Evolutionary conservation across 2,113 vertebrate species (phyloP).

Genomic region (Pseudois nayaur): DNA sequence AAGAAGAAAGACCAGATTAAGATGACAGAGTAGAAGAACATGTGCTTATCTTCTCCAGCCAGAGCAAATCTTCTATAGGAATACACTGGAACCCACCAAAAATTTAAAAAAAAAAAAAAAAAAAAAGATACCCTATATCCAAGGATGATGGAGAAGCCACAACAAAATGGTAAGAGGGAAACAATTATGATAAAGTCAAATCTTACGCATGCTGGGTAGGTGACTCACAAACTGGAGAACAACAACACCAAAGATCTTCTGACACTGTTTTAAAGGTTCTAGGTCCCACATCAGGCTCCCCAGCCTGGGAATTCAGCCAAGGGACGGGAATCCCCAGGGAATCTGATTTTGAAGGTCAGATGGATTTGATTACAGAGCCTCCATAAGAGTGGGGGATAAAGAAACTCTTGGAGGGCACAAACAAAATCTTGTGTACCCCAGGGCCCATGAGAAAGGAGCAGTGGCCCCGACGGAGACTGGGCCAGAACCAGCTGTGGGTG

Average conservation of each 20-base stretch:
- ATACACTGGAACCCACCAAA: no score
- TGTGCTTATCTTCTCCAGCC: neutral
- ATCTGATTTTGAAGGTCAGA: neutral
- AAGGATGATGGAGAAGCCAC: neutral
- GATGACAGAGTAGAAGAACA: neutral
- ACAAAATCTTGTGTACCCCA: neutral
- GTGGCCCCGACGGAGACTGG: fast-evolving
- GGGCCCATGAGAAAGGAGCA: neutral
- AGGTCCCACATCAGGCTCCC: neutral
- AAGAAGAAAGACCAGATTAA: neutral
- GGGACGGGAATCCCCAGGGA: neutral
- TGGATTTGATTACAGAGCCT: neutral
- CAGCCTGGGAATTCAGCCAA: neutral
- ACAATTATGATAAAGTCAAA: no score
- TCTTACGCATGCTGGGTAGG: neutral
- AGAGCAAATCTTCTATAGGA: neutral
- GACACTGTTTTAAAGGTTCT: neutral
- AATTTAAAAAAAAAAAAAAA: no score
- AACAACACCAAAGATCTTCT: neutral
- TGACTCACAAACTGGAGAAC: neutral
- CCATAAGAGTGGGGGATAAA: neutral
- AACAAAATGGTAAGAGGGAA: neutral
- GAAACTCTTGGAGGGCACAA: neutral
- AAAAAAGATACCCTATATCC: neutral
- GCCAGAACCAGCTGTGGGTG: neutral